Conservation (phyloP, 2,113 vertebrate species). For the Gymnogyps californianus region DNA sequence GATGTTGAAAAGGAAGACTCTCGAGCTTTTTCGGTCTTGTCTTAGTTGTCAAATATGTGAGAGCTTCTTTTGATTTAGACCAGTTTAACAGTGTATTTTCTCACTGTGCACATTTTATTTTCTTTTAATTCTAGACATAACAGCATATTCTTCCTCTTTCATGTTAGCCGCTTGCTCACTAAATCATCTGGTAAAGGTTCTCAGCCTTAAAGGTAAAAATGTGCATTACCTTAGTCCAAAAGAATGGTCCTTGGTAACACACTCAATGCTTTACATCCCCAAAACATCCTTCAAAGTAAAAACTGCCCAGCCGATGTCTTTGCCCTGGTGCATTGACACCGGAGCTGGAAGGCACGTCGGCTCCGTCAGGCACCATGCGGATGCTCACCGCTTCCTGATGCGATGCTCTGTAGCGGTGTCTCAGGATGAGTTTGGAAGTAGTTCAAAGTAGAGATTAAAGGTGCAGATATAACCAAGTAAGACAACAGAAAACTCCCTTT, state of each 20-base stretch:
- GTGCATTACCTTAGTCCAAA: background rate
- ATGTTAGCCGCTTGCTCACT: background rate
- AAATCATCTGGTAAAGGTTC: background rate
- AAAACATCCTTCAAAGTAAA: background rate
- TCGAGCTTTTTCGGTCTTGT: background rate
- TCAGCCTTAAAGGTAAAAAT: background rate
- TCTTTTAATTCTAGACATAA: background rate
- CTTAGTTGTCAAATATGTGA: background rate
- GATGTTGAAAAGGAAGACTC: background rate
- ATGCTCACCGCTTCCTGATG: background rate
- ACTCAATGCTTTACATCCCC: background rate
- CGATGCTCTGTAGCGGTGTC: background rate
- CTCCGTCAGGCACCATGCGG: accelerated
- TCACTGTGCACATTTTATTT: background rate
- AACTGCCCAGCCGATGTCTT: background rate
- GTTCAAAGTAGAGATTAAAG: background rate
- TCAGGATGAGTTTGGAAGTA: background rate
- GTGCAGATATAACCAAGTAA: background rate
- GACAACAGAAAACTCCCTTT: background rate
- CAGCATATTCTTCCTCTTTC: background rate
- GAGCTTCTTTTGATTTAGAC: background rate
- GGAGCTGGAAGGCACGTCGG: background rate
- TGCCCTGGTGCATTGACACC: background rate
- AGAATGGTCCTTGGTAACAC: background rate
- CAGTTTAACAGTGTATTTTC: background rate